A percentile compares a stretch with the other conserved stretches of the same genome.
Evolutionary conservation across 2,797 vertebrate species (phyloP).

Genomic region (Hypotaenidia philippensis): DNA sequence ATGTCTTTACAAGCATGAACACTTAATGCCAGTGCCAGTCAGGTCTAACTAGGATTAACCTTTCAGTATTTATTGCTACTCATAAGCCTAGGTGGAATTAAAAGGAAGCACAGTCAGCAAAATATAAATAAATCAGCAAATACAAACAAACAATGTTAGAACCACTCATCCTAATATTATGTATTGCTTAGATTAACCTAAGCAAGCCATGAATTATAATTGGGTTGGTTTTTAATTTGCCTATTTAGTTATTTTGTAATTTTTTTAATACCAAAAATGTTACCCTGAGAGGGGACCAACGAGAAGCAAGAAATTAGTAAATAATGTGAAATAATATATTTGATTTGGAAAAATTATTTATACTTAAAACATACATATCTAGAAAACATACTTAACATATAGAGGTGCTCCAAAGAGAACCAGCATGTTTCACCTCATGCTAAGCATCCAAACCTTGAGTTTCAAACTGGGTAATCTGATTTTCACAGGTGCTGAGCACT

Average conservation of each 20-base stretch:
- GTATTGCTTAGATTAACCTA: not conserved
- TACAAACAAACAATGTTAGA: not conserved
- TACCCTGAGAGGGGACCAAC: not conserved
- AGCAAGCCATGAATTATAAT: not conserved
- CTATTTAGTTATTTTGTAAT: not conserved
- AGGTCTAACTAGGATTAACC: slow-evolving; percentile 37
- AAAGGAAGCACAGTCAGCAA: not conserved
- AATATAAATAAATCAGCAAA: not conserved
- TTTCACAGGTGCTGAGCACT: not conserved
- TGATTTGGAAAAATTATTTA: not conserved
- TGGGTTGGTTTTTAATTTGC: not conserved
- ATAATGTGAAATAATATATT: not conserved
- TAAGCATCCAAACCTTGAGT: not conserved
- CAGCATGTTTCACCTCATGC: not conserved
- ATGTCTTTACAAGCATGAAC: not conserved
- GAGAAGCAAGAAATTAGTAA: not conserved
- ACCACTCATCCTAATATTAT: not conserved
- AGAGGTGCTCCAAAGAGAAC: not conserved
- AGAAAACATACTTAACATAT: not conserved
- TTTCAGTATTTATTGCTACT: not conserved
- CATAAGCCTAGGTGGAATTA: not conserved
- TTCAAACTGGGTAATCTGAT: not conserved
- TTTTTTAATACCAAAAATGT: not conserved
- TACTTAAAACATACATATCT: not conserved
- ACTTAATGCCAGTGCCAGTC: not conserved